Conservation (phyloP, 2,888 invertebrate species). For the Hofmannophila pseudospretella region DNA sequence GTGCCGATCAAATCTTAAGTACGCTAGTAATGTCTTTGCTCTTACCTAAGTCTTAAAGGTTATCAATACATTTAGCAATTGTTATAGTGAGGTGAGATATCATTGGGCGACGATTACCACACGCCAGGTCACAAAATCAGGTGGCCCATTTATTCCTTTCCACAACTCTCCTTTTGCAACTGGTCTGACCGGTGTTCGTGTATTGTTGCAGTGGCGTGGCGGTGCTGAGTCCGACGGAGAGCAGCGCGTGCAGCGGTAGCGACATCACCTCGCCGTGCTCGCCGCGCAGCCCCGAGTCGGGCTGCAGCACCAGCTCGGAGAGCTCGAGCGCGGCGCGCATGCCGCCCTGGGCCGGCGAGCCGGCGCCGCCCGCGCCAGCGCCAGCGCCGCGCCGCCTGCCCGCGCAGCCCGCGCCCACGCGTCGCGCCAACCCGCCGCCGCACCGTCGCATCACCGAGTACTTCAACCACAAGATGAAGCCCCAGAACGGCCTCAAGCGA, state of each 20-base stretch:
- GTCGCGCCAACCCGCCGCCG: slow-evolving; percentile 52
- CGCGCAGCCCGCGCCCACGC: slow-evolving; percentile 52
- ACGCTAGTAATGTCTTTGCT: no score
- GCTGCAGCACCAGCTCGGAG: slow-evolving; percentile 69
- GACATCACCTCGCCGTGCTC: slow-evolving; percentile 93
- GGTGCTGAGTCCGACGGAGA: slow-evolving; percentile 86
- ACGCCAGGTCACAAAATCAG: not conserved
- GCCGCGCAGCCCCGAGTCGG: slow-evolving; percentile 85
- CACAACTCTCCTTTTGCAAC: not conserved
- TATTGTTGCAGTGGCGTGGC: slow-evolving; percentile 88
- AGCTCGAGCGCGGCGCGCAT: slow-evolving; percentile 56
- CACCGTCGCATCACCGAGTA: slow-evolving; percentile 92
- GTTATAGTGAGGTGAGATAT: no score
- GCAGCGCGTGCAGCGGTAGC: slow-evolving; percentile 82
- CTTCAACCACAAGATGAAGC: slow-evolving; percentile 90
- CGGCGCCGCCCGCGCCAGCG: slow-evolving; percentile 71
- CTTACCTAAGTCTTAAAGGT: no score
- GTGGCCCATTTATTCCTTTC: not conserved
- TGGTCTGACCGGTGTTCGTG: not conserved
- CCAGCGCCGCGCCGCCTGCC: slow-evolving; percentile 59
- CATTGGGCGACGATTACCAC: no score
- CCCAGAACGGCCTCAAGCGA: slow-evolving; percentile 74
- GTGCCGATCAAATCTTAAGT: no score
- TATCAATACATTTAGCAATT: no score
- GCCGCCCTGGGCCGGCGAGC: slow-evolving; percentile 72